phyloP scores from a whole-genome alignment of 2,113 vertebrate species.

The Epinephelus fuscoguttatus region DNA sequence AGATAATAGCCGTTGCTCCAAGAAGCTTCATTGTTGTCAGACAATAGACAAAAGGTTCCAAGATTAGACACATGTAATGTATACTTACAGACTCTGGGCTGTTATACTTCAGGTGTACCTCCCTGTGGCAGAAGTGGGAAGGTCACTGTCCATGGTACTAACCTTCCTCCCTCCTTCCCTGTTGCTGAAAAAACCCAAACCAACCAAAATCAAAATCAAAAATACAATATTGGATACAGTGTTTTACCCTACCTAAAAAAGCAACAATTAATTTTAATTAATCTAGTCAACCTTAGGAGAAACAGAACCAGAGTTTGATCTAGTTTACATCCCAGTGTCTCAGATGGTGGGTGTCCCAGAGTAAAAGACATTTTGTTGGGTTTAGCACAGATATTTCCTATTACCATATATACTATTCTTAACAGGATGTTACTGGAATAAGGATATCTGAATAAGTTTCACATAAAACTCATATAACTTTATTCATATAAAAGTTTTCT shows the following conservation, averaged over 20 bases:
- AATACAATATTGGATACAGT: not conserved
- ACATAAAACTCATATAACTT: not conserved
- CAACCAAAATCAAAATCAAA: not conserved
- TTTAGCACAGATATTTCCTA: not conserved
- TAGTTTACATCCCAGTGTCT: not conserved
- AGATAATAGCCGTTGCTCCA: too few species aligned
- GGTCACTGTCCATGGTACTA: constrained; percentile 1
- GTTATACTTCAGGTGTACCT: not conserved
- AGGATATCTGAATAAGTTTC: not conserved
- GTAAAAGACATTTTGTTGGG: not conserved
- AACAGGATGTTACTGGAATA: not conserved
- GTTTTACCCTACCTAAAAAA: not conserved
- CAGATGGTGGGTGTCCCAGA: not conserved
- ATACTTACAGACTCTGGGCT: constrained; percentile 1
- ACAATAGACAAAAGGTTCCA: too few species aligned
- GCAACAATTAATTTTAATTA: not conserved
- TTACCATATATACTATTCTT: not conserved
- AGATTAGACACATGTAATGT: not conserved
- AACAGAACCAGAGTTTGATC: not conserved
- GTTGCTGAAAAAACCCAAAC: not conserved
- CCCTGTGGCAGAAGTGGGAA: not conserved
- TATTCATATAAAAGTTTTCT: not conserved
- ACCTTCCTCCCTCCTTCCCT: not conserved
- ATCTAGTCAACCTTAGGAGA: not conserved
- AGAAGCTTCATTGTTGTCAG: too few species aligned